phyloP scores from a whole-genome alignment of 2,113 vertebrate genomes.

The Electrona antarctica region DNA sequence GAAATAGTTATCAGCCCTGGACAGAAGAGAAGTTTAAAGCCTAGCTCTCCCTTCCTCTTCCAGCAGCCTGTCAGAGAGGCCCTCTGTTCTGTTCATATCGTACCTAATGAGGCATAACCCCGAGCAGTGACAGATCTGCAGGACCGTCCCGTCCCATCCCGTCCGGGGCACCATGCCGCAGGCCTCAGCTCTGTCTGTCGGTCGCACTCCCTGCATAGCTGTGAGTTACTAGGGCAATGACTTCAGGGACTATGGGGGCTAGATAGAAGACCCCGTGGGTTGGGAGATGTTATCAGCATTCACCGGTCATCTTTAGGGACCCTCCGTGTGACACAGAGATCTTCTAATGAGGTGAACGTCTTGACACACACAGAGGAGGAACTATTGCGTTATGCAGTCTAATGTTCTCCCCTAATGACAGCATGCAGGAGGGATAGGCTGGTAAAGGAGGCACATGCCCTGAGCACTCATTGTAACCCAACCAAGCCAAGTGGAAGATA shows the following conservation, averaged over 20 bases:
- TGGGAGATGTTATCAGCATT: neutral
- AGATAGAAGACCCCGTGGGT: neutral
- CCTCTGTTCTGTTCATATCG: conserved; percentile 38
- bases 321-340: neutral
- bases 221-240: conserved; percentile 10
- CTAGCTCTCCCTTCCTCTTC: too few species aligned
- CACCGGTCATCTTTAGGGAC: neutral
- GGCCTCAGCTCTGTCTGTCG: conserved; percentile 5
- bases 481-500: conserved; percentile 66
- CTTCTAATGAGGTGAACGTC: neutral
- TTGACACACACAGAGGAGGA: neutral
- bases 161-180: neutral
- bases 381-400: neutral
- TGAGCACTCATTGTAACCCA: conserved; percentile 52
- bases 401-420: neutral
- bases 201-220: neutral
- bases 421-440: neutral
- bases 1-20: too few species aligned
- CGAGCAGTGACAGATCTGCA: conserved; percentile 36
- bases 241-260: neutral
- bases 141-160: neutral
- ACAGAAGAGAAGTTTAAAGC: too few species aligned
- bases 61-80: conserved; percentile 40
- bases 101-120: conserved; percentile 65
- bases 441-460: conserved; percentile 35